Percentiles rank a stretch among this genome's conserved stretches.
Conservation (phyloP, 2,888 invertebrate species). For the Pocota personata region DNA sequence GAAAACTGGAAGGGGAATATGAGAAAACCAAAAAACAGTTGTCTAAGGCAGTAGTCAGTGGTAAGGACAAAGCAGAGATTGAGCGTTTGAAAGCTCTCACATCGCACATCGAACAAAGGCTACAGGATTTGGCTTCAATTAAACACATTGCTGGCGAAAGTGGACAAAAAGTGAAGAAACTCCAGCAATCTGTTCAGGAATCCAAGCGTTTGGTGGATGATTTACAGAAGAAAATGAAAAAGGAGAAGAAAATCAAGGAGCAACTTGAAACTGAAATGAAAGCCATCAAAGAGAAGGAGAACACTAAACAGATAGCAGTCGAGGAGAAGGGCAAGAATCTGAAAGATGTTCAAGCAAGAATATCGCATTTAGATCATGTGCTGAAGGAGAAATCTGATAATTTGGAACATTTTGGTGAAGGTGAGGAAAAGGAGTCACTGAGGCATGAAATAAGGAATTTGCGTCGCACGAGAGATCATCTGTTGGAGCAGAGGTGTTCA, state of each 20-base stretch:
- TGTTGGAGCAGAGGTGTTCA: constrained; percentile 90
- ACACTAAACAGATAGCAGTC: constrained; percentile 79
- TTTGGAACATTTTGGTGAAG: constrained; percentile 86
- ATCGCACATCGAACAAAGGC: constrained; percentile 83
- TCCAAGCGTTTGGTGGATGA: constrained; percentile 91
- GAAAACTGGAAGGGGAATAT: constrained; percentile 85
- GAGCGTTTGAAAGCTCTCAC: constrained; percentile 83
- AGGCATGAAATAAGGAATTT: constrained; percentile 92
- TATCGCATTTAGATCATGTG: constrained; percentile 88
- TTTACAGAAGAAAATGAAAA: constrained; percentile 88
- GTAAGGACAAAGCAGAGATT: constrained; percentile 82
- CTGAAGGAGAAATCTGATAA: constrained; percentile 88
- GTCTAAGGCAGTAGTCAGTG: constrained; percentile 83
- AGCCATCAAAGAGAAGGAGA: constrained; percentile 83
- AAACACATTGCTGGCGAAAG: constrained; percentile 86
- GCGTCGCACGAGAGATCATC: constrained; percentile 89
- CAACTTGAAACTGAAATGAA: constrained; percentile 87
- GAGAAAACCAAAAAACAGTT: constrained; percentile 85
- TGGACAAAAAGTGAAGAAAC: constrained; percentile 87
- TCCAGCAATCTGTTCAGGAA: constrained; percentile 88
- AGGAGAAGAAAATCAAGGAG: constrained; percentile 89
- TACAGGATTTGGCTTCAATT: constrained; percentile 84
- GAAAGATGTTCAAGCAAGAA: constrained; percentile 87
- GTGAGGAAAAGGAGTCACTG: constrained; percentile 85
- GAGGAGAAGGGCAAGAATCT: constrained; percentile 85